These are phyloP conservation scores for Tauraco erythrolophus DNA, from an alignment of 2,113 vertebrate genomes.

Conservation along the genomic window DNA sequence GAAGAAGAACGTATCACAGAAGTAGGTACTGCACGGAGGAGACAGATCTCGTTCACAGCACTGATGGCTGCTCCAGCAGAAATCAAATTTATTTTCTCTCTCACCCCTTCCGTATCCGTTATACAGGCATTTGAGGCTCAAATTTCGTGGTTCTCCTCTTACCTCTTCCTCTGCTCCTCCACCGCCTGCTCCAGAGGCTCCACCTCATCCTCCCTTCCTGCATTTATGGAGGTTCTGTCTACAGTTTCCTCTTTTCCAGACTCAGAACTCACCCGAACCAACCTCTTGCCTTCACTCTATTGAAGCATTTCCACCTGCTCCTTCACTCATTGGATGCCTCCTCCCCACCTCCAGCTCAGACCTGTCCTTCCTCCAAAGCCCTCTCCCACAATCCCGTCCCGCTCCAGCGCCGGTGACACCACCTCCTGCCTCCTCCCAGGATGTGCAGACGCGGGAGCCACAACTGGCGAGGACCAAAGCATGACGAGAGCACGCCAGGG, in stretches of 20 bases:
- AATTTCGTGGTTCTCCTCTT: neutral
- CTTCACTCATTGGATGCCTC: slow-evolving; percentile 18
- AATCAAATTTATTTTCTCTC: neutral
- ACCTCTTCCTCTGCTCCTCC: slow-evolving; percentile 31
- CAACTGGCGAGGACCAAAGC: neutral
- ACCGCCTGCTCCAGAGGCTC: neutral
- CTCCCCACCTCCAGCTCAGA: neutral
- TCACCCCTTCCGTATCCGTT: neutral
- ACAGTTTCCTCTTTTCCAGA: neutral
- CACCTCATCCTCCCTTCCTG: neutral
- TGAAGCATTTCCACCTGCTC: slow-evolving; percentile 1
- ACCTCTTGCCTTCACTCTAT: neutral
- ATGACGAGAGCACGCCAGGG: accelerated
- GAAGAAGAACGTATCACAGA: neutral
- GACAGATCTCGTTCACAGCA: accelerated
- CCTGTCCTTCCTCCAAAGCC: neutral
- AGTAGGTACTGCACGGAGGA: accelerated
- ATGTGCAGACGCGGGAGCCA: neutral
- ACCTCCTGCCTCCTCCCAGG: neutral
- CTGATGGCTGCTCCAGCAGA: neutral
- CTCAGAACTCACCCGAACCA: neutral
- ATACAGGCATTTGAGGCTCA: neutral
- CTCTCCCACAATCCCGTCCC: neutral
- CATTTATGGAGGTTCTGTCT: neutral
- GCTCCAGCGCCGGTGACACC: neutral